Conservation (phyloP, 2,888 invertebrate species). For the Caenorhabditis virilis region DNA sequence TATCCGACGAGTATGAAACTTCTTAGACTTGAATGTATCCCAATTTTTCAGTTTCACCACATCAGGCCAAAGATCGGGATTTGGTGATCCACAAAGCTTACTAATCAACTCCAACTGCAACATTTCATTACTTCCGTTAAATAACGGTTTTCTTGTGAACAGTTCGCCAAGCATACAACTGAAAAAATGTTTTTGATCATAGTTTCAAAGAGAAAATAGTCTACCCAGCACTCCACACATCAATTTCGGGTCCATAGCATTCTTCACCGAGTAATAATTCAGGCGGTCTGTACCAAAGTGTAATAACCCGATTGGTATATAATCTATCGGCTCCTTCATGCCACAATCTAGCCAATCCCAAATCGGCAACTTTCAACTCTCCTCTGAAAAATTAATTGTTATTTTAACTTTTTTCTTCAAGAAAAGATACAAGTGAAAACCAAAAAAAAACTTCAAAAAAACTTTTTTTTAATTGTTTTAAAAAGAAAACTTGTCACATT, state of each 20-base stretch:
- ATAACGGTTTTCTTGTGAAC: slow-evolving; percentile 91
- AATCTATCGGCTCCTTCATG: slow-evolving; percentile 92
- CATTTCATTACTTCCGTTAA: slow-evolving; percentile 91
- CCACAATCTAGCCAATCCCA: slow-evolving; percentile 92
- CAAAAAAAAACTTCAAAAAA: slow-evolving; percentile 11
- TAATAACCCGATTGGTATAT: slow-evolving; percentile 98
- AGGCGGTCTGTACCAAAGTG: slow-evolving; percentile 95
- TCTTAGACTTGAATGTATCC: slow-evolving; percentile 88
- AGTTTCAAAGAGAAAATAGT: slow-evolving; percentile 27
- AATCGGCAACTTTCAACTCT: slow-evolving; percentile 97
- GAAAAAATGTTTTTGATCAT: slow-evolving; percentile 39
- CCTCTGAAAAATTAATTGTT: slow-evolving; percentile 77
- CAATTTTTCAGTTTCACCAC: slow-evolving; percentile 91
- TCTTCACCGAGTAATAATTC: slow-evolving; percentile 95
- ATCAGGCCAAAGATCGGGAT: slow-evolving; percentile 93
- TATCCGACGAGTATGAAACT: slow-evolving; percentile 84
- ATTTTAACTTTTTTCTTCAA: not conserved
- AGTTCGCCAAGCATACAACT: slow-evolving; percentile 94
- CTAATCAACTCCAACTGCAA: slow-evolving; percentile 91
- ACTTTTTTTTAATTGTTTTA: not conserved
- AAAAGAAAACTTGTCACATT: not conserved
- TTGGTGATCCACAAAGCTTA: slow-evolving; percentile 84
- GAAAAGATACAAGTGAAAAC: slow-evolving; percentile 7
- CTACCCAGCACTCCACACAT: slow-evolving; percentile 96
- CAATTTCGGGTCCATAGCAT: slow-evolving; percentile 93